These are phyloP conservation scores for Tamias sibiricus DNA, from an alignment of 2,113 vertebrate genomes.

Conservation along the genomic window DNA sequence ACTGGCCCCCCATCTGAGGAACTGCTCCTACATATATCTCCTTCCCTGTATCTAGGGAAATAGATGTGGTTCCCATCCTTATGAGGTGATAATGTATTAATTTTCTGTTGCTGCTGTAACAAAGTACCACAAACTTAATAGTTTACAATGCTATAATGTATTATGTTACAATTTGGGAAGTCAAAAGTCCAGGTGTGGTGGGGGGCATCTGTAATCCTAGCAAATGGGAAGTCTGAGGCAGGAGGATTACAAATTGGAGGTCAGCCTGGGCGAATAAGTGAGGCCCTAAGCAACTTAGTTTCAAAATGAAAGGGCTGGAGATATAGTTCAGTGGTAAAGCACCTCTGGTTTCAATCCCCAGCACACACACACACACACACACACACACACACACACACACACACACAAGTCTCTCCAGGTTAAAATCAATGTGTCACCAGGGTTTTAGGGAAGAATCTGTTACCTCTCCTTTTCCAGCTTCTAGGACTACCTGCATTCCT, in stretches of 20 bases:
- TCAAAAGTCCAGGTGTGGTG: no score
- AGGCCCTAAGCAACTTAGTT: neutral
- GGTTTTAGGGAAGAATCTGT: neutral
- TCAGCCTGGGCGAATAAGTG: no score
- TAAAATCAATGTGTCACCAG: neutral
- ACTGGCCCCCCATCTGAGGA: neutral
- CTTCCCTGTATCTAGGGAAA: neutral
- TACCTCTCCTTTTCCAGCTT: neutral
- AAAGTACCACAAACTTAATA: neutral
- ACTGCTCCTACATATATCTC: neutral
- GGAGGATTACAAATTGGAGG: no score
- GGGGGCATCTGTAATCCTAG: neutral
- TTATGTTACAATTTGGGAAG: no score
- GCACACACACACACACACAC: no score
- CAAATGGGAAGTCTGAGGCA: neutral
- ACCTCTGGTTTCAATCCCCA: neutral
- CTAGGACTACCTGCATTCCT: neutral
- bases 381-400: no score
- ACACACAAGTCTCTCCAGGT: no score
- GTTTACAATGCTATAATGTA: no score
- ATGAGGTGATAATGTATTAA: neutral
- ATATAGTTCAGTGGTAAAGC: neutral
- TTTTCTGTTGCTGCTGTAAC: neutral
- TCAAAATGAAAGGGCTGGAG: neutral
- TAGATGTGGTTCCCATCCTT: neutral